Conservation (phyloP, 2,797 vertebrate genomes). For the Alfaro cultratus region DNA sequence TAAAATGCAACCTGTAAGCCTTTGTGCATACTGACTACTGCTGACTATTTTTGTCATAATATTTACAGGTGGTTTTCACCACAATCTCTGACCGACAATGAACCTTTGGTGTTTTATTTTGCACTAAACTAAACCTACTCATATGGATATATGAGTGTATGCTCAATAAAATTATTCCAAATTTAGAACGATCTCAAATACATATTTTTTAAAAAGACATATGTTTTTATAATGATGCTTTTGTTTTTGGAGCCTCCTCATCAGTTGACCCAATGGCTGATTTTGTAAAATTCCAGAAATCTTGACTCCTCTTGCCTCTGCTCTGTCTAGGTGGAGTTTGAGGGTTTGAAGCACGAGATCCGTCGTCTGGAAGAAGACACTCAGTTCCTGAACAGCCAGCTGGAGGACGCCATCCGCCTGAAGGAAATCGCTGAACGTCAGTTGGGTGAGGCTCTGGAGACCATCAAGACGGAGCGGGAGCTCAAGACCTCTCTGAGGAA, state of each 20-base stretch:
- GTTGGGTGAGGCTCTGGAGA: constrained; percentile 91
- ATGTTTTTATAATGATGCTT: background rate
- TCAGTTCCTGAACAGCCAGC: constrained; percentile 93
- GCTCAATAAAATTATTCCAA: background rate
- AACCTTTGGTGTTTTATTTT: background rate
- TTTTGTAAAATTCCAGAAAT: constrained; percentile 2
- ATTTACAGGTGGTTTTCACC: background rate
- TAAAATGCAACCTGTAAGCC: background rate
- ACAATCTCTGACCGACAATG: background rate
- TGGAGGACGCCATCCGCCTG: constrained; percentile 93
- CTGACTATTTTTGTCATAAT: background rate
- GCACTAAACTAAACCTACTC: background rate
- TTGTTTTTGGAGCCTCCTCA: background rate
- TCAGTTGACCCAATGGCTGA: background rate
- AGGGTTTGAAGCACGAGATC: constrained; percentile 96
- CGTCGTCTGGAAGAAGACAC: constrained; percentile 93
- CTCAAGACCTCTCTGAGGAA: constrained; percentile 93
- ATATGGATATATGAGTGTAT: background rate
- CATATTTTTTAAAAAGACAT: too few relatives aligned
- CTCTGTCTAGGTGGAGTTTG: constrained; percentile 90
- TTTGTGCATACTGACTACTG: background rate
- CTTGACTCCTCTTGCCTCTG: constrained; percentile 5
- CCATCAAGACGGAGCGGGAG: constrained; percentile 92
- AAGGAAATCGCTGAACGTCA: constrained; percentile 96
- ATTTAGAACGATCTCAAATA: background rate